Percentiles rank a stretch among this genome's conserved stretches.
Evolutionary conservation across 2,888 invertebrate genomes (phyloP).

Genomic region (Mesodorylaimus sp.): DNA sequence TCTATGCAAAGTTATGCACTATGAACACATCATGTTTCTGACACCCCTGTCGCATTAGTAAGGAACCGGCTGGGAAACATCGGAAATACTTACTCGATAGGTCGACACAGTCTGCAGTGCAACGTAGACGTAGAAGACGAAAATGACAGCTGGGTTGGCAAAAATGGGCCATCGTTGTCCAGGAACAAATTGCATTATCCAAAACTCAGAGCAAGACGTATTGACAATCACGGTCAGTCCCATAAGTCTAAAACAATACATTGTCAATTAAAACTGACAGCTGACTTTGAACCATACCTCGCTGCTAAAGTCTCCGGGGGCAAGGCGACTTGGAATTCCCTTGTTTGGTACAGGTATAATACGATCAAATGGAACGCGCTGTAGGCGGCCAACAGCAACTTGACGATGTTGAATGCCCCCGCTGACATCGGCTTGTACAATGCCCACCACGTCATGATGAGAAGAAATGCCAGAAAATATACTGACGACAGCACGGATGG

Average conservation of each 20-base stretch:
- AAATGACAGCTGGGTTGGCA: slow-evolving; percentile 58
- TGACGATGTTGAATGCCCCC: slow-evolving; percentile 15
- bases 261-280: too few relatives aligned
- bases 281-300: too few relatives aligned
- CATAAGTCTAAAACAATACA: slow-evolving; percentile 54
- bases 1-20: too few relatives aligned
- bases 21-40: too few relatives aligned
- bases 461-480: slow-evolving; percentile 21
- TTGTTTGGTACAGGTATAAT: slow-evolving; percentile 24
- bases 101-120: too few relatives aligned
- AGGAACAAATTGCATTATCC: slow-evolving; percentile 44
- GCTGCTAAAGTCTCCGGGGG: too few relatives aligned
- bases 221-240: slow-evolving; percentile 45
- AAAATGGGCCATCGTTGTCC: slow-evolving; percentile 52
- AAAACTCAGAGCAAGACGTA: slow-evolving; percentile 44
- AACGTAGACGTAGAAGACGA: slow-evolving; percentile 29
- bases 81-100: too few relatives aligned
- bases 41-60: too few relatives aligned
- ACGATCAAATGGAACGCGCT: slow-evolving; percentile 19
- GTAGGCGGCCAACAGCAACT: slow-evolving; percentile 14
- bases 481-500: slow-evolving; percentile 20
- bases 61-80: too few relatives aligned
- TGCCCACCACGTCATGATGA: slow-evolving; percentile 25
- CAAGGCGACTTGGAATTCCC: too few relatives aligned
- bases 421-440: slow-evolving; percentile 19